These are phyloP conservation scores for Tetraodon nigroviridis DNA, from an alignment of 2,113 vertebrate genomes.

Conservation along the genomic window DNA sequence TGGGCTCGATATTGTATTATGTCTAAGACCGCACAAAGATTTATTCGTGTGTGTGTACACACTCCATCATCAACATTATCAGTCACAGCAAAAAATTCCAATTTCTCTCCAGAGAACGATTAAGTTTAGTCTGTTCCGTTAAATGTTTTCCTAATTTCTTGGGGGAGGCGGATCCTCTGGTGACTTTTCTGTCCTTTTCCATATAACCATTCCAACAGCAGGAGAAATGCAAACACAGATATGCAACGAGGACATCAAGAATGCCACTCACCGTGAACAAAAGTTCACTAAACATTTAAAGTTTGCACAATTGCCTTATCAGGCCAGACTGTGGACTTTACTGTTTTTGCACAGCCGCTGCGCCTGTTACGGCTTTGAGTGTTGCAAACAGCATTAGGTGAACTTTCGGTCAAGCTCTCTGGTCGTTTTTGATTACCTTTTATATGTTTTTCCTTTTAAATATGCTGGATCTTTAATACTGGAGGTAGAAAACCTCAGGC, in stretches of 20 bases:
- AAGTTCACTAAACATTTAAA: conserved; percentile 26
- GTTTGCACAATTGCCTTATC: conserved; percentile 32
- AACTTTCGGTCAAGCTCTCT: no score
- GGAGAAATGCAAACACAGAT: conserved; percentile 37
- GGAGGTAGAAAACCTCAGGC: neutral
- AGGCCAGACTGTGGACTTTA: conserved; percentile 20
- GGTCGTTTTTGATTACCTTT: no score
- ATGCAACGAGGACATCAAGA: conserved; percentile 39
- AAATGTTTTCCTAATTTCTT: neutral
- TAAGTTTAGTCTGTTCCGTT: neutral
- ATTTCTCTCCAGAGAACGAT: no score
- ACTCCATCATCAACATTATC: no score
- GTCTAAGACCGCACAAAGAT: no score
- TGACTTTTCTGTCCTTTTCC: conserved; percentile 22
- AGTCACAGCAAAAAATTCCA: no score
- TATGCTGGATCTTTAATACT: neutral
- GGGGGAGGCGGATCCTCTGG: neutral
- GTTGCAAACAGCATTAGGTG: neutral
- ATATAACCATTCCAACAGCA: conserved; percentile 8
- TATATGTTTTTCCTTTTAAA: neutral
- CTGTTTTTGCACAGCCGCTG: neutral
- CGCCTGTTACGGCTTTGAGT: neutral
- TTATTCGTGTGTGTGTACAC: no score
- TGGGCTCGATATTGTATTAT: no score
- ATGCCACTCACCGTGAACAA: conserved; percentile 37